These are phyloP conservation scores for Phainopepla nitens DNA, from an alignment of 2,113 vertebrate species.

Conservation along the genomic window DNA sequence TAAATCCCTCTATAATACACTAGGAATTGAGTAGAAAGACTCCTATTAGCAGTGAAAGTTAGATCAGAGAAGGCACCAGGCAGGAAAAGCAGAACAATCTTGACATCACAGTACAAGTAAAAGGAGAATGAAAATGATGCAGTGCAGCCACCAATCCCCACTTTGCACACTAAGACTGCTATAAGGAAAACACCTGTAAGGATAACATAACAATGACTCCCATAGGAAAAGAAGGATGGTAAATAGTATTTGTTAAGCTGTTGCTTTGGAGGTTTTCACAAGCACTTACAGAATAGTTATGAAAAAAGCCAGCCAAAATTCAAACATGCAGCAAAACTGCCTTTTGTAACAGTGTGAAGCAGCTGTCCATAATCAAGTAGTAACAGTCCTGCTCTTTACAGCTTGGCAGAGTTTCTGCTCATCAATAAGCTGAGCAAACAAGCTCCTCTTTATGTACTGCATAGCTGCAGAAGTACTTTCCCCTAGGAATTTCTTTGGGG, in stretches of 20 bases:
- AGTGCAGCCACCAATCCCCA: neutral
- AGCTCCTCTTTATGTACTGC: neutral
- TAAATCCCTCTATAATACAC: neutral
- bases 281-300: neutral
- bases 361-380: slow-evolving; percentile 32
- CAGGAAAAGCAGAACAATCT: neutral
- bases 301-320: neutral
- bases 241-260: neutral
- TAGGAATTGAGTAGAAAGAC: neutral
- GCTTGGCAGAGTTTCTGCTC: slow-evolving; percentile 24
- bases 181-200: slow-evolving; percentile 36
- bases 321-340: neutral
- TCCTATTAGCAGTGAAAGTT: neutral
- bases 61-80: neutral
- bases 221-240: neutral
- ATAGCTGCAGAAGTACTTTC: neutral
- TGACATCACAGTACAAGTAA: neutral
- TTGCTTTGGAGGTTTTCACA: neutral
- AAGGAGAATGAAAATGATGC: neutral
- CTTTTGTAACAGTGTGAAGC: slow-evolving; percentile 15
- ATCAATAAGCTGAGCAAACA: slow-evolving; percentile 20
- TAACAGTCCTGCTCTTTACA: slow-evolving; percentile 14
- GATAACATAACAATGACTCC: neutral
- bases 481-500: neutral
- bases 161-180: neutral